A percentile compares a stretch with the other conserved stretches of the same genome.
phyloP scores from a whole-genome alignment of 2,113 vertebrate species.

The Sisor rabdophorus region DNA sequence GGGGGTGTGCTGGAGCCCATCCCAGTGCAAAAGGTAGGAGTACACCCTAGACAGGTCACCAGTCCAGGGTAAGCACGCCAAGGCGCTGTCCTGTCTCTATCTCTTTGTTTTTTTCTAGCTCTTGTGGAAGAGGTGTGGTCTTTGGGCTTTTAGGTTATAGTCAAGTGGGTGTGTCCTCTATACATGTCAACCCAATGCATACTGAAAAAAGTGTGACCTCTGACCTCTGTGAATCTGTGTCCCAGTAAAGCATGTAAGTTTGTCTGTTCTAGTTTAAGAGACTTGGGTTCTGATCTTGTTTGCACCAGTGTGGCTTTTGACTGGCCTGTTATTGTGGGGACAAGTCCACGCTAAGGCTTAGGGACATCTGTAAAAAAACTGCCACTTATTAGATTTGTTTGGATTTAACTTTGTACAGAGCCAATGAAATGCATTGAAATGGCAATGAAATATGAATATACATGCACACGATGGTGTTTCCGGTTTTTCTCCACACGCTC shows the following conservation, averaged over 20 bases:
- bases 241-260: neutral
- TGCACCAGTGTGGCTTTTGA: neutral
- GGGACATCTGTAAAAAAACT: neutral
- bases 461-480: too few species aligned
- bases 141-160: neutral
- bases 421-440: too few species aligned
- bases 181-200: neutral
- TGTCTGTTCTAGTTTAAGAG: neutral
- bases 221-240: neutral
- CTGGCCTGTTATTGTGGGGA: too few species aligned
- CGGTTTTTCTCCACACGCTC: too few species aligned
- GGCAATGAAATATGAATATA: too few species aligned
- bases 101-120: neutral
- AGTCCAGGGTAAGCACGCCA: too few species aligned
- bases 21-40: too few species aligned
- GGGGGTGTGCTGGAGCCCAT: too few species aligned
- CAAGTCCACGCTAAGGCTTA: neutral
- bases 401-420: too few species aligned
- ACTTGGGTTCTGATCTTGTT: neutral
- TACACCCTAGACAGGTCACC: too few species aligned
- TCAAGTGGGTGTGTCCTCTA: neutral
- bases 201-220: neutral
- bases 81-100: too few species aligned
- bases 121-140: neutral
- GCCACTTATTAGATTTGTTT: too few species aligned